Base-by-base conservation (phyloP, 2,113 vertebrate genomes). In the Taxidea taxus region DNA sequence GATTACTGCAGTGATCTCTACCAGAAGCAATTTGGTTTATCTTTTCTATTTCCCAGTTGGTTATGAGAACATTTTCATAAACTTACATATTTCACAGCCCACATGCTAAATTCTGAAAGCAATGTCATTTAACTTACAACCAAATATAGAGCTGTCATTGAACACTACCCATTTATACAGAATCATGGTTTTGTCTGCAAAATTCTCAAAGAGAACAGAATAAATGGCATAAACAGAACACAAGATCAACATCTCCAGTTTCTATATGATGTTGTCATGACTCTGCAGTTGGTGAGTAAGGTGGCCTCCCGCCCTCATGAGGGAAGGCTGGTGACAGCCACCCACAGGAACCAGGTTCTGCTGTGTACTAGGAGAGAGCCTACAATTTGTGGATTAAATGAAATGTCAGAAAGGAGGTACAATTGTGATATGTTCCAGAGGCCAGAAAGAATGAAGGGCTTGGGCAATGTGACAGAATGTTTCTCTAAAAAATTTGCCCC, bases 21-120 rank as follows among this genome's bases (percentile, higher is more conserved):
- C 37, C 49, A 91, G 78, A 74, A 87, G 42, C n/a, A 44, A 29
- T 60, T 31, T 87, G 78, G 77, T 37, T 96, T 88, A 83, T 95
- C 72, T 64, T 80, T 95, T 91, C 44, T 93, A 5, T 70, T 90
- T 96, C 68, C 54, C 75, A 81, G 85, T 97, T 95, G 86, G 44
- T 91, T 94, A 74, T 75, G 94, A 96, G 94, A 74, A 87, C 58
- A 91, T 81, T 94, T 78, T 95, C 74, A 97, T 74, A 83, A 74
- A 64, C 49, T 80, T 93, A 70, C 31, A 87, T 90, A 70, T 95
- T 96, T 94, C 83, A 95, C 44, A 90, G 37, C 34, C 56, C 74
- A 92, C 94, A 58, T 29, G 16, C 23, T 56, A 72, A 92, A 54
- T 78, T 77, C 77, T 56, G 85, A 96, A 85, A 97, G 54, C 34